Percentiles rank a stretch among this genome's conserved stretches.
Conservation (phyloP, 2,113 vertebrate species). For the Phoenicopterus ruber region DNA sequence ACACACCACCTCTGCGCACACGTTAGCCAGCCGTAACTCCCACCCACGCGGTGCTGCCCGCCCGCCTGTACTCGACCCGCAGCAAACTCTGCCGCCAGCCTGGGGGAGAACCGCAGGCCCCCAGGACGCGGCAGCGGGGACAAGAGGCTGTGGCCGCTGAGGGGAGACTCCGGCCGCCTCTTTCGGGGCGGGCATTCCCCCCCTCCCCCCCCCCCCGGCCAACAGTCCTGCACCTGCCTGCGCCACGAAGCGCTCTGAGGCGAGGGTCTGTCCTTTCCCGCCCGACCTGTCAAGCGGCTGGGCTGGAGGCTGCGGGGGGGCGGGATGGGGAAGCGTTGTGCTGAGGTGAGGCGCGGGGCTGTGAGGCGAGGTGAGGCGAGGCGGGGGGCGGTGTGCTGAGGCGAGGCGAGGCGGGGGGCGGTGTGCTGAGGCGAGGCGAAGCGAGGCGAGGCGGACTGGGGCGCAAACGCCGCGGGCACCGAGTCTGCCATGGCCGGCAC, state of each 20-base stretch:
- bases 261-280: neutral
- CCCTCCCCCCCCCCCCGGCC: fast-evolving
- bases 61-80: neutral
- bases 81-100: constrained; percentile 6
- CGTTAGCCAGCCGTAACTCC: neutral
- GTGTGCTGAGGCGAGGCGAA: neutral
- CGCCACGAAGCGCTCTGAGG: neutral
- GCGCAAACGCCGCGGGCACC: neutral
- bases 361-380: neutral
- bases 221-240: neutral
- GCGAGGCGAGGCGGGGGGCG: neutral
- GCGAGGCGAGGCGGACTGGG: fast-evolving
- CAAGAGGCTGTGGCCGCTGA: no score
- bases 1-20: constrained; percentile 11
- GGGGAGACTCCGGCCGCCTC: neutral
- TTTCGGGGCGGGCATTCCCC: neutral
- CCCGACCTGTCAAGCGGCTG: neutral
- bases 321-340: neutral
- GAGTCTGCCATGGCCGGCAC: neutral
- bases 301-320: neutral
- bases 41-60: neutral
- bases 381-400: neutral
- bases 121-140: neutral
- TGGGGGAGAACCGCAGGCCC: neutral
- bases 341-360: neutral